Base-by-base conservation (phyloP, 2,888 invertebrate species). In the Sarcophaga variegata region DNA sequence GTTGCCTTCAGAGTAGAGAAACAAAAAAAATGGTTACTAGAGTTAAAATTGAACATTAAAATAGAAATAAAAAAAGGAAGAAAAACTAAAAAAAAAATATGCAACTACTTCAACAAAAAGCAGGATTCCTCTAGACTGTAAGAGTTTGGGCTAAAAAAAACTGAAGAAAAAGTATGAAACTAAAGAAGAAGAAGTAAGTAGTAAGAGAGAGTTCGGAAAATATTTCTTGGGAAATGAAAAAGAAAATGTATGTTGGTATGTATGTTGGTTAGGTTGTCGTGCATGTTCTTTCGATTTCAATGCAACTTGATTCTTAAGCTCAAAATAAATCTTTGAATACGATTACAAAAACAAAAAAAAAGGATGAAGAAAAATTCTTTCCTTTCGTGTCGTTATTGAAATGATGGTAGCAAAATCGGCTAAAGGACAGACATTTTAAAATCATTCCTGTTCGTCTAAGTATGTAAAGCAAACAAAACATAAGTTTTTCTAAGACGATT, bases 251-350 rank as follows among this genome's bases (percentile, higher is more conserved):
- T n/a, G n/a, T n/a, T n/a, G n/a, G n/a, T n/a, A n/a, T n/a, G n/a
- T n/a, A n/a, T n/a, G 37, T 37, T 17, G n/a, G 45, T 67, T 45
- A 11, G 37, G n/a, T 67, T 45, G 4, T 45, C 3, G 37, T 17
- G 45, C 67, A 67, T 20, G 45, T 45, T 12, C 20, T 45, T 67
- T 17, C 11, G n/a, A 5, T 45, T 67, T 67, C 67, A 67, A 37
- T 66, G 37, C 17, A 66, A 27, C 49, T 69, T 69, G 49, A 69
- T 69, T n/a, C 49, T 69, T 69, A 20, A 45, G 69, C 49, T 69
- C 12, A 20, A 47, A 69, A 69, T 49, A 69, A 20, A 20, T 69
- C 49, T 69, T 47, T 49, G 69, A 47, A 20, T 22, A 27, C 4
- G 47, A 47, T 69, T 45, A 69, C 12, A 27, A 37, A 27, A 64